Conservation (phyloP, 1,140 invertebrate genomes). For the Triops cancriformis region DNA sequence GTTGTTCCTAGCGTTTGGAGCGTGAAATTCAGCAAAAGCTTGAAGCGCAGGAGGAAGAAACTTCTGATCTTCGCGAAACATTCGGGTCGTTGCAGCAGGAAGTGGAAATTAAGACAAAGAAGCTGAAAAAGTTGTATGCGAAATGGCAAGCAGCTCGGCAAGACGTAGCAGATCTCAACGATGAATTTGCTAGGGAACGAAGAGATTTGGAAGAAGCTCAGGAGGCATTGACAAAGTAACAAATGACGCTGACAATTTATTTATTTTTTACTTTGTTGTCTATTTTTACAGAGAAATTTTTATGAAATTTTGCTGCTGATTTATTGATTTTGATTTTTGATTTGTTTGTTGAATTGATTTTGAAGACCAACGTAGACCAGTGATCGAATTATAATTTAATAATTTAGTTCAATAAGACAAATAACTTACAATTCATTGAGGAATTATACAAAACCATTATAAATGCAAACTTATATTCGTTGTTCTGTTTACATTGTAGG, state of each 20-base stretch:
- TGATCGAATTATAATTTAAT: too few relatives aligned
- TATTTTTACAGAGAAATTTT: constrained; percentile 22
- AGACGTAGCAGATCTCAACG: constrained; percentile 73
- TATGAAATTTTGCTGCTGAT: too few relatives aligned
- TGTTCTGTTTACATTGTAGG: too few relatives aligned
- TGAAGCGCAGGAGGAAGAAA: constrained; percentile 79
- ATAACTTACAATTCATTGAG: background rate
- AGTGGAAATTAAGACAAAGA: constrained; percentile 84
- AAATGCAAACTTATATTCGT: too few relatives aligned
- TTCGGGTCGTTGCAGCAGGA: constrained; percentile 82
- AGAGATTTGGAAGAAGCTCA: constrained; percentile 71
- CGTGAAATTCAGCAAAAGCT: constrained; percentile 78
- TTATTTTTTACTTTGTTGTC: constrained; percentile 30
- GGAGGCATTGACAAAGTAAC: constrained; percentile 60
- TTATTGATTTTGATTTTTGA: too few relatives aligned
- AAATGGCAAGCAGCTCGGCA: constrained; percentile 51
- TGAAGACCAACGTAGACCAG: too few relatives aligned
- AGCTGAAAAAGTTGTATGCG: constrained; percentile 63
- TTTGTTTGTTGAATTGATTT: too few relatives aligned
- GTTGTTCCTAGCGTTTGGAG: constrained; percentile 46
- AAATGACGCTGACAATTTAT: constrained; percentile 38
- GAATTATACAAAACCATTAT: too few relatives aligned
- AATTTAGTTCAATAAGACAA: too few relatives aligned
- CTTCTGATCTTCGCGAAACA: constrained; percentile 71
- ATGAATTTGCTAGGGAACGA: constrained; percentile 67